A percentile compares a stretch with the other conserved stretches of the same genome.
phyloP scores from a whole-genome alignment of 2,797 vertebrate genomes.

The Hylomyscus alleni region DNA sequence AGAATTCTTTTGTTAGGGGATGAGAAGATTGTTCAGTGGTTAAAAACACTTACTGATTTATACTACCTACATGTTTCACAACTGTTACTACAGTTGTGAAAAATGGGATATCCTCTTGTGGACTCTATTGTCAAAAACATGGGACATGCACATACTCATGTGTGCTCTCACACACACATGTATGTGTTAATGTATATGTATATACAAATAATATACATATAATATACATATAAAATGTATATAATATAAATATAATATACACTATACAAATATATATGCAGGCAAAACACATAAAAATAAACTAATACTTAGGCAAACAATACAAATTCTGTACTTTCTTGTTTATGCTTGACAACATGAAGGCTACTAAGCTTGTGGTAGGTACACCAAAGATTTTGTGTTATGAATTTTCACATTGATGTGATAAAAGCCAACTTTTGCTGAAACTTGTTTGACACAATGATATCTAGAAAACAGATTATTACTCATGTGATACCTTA shows the following conservation, averaged over 20 bases:
- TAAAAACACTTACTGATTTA: not conserved
- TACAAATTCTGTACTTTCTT: not conserved
- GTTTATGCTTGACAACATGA: not conserved
- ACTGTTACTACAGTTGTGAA: too few relatives aligned
- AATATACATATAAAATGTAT: too few relatives aligned
- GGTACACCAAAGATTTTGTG: not conserved
- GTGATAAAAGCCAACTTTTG: not conserved
- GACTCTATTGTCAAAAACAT: not conserved
- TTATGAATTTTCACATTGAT: not conserved
- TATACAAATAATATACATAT: too few relatives aligned
- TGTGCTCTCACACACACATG: not conserved
- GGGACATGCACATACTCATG: fast-evolving
- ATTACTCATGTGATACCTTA: not conserved
- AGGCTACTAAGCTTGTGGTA: not conserved
- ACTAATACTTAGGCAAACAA: not conserved
- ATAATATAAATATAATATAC: too few relatives aligned
- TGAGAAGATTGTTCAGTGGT: too few relatives aligned
- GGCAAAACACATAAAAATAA: not conserved
- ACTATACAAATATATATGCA: not conserved
- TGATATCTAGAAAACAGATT: not conserved
- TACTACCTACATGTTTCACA: too few relatives aligned
- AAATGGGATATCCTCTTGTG: not conserved
- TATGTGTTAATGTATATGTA: too few relatives aligned
- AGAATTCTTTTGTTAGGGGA: not conserved
- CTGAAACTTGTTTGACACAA: not conserved